Evolutionary conservation across 2,797 vertebrate species (phyloP).

Genomic region (Typhlichthys subterraneus): DNA sequence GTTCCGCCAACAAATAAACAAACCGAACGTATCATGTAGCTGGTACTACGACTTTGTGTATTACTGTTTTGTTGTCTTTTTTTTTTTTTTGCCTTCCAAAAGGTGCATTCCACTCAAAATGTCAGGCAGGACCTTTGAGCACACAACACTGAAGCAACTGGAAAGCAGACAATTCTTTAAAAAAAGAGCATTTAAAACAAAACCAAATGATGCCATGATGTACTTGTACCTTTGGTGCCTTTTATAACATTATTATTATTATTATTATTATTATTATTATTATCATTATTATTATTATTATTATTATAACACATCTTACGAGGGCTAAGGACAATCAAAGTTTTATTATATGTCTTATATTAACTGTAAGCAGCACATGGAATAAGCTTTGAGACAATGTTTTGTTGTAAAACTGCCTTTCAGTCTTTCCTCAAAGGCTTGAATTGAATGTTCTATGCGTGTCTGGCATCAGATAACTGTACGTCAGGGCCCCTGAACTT

Average conservation of each 20-base stretch:
- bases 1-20: slow-evolving; percentile 25
- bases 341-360: slow-evolving; percentile 48
- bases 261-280: neutral
- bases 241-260: slow-evolving; percentile 32
- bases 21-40: slow-evolving; percentile 62
- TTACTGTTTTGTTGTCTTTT: slow-evolving; percentile 36
- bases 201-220: slow-evolving; percentile 22
- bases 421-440: slow-evolving; percentile 45
- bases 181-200: slow-evolving; percentile 21
- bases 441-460: slow-evolving; percentile 59
- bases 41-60: slow-evolving; percentile 74
- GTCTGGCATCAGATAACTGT: slow-evolving; percentile 47
- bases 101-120: slow-evolving; percentile 46
- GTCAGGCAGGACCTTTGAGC: slow-evolving; percentile 59
- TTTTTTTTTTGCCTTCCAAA: slow-evolving; percentile 17
- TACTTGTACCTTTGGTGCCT: slow-evolving; percentile 58
- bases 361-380: slow-evolving; percentile 52
- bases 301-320: slow-evolving; percentile 30
- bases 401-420: slow-evolving; percentile 73
- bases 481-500: slow-evolving; percentile 66
- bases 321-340: slow-evolving; percentile 47
- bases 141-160: slow-evolving; percentile 67
- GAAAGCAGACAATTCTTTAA: slow-evolving; percentile 56
- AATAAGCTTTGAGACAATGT: slow-evolving; percentile 76
- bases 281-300: too few species aligned